Evolutionary conservation across 92 coral and sea anemone genomes (phyloP), one percentile per base, ranked within the genome.

Genomic region (Epizoanthus scotinus): DNA sequence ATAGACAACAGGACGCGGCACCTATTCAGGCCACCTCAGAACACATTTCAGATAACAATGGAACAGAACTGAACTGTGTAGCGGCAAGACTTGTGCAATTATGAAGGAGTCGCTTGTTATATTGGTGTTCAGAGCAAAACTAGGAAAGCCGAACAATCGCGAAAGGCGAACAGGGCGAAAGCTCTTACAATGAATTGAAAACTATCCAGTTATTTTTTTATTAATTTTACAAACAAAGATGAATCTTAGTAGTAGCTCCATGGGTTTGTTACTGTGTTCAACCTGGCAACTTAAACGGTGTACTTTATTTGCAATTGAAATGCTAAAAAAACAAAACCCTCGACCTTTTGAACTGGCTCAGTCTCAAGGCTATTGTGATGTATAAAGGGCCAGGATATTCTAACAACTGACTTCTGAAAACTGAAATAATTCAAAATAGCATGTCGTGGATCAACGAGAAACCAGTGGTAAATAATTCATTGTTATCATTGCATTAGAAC

Each of bases 321-420:
- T 64, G 69, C 47, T 38, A 42, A 21, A 42, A 58, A 75, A 75
- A 75, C 67, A 34, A 75, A 36, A 29, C 53, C 34, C 66, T 75
- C 81, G 81, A 75, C 81, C 81, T 59, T 18, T 75, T 75, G 81
- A 54, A 59, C 81, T 75, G 6, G 13, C 14, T 49, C 68, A 75
- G 55, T 75, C 68, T 38, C 64, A 63, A 60, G 31, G 1, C 44
- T n/a, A 75, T 13, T 50, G 19, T 22, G 58, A 65, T 63, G 65
- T 28, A 27, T 15, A 36, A 65, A 50, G 78, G 28, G 29, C 1
- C 53, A 24, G 24, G 34, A 24, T 9, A 0, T 73, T 63, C 42
- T 63, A 63, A 63, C 28, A 64, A 47, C 15, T 18, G 18, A 38
- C n/a, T 25, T 64, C 1, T 20, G 2, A 9, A 64, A 8, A 17